phyloP scores from a whole-genome alignment of 2,113 vertebrate species.

The Chloebia gouldiae region DNA sequence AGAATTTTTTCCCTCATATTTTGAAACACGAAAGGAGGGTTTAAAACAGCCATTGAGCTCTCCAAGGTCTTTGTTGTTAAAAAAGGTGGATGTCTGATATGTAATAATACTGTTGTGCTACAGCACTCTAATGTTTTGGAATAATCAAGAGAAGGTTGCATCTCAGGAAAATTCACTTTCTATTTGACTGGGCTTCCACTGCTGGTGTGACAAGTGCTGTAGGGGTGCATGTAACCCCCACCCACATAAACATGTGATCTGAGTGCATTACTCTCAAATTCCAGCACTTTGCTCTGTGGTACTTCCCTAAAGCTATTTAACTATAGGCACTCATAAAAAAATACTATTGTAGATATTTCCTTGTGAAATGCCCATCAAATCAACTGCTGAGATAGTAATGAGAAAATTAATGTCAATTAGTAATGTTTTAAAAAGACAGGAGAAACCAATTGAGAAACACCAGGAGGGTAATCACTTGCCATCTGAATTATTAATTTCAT shows the following conservation, averaged over 20 bases:
- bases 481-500: slow-evolving; percentile 22
- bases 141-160: neutral
- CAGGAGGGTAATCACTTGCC: slow-evolving; percentile 12
- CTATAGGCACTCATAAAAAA: neutral
- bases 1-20: neutral
- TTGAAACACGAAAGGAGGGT: neutral
- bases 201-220: neutral
- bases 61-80: neutral
- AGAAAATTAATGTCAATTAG: slow-evolving; percentile 20
- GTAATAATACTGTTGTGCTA: neutral
- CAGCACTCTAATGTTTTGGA: neutral
- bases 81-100: neutral
- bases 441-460: slow-evolving; percentile 8
- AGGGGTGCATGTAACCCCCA: accelerated
- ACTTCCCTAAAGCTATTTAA: neutral
- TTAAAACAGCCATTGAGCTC: neutral
- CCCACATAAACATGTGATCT: neutral
- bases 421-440: slow-evolving; percentile 8
- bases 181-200: neutral
- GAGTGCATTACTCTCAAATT: neutral
- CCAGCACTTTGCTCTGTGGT: neutral
- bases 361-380: neutral
- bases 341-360: neutral
- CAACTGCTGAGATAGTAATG: neutral
- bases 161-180: neutral